A percentile compares a stretch with the other conserved stretches of the same genome.
Conservation (phyloP, 2,113 vertebrate species). For the Amblyornis subalaris region DNA sequence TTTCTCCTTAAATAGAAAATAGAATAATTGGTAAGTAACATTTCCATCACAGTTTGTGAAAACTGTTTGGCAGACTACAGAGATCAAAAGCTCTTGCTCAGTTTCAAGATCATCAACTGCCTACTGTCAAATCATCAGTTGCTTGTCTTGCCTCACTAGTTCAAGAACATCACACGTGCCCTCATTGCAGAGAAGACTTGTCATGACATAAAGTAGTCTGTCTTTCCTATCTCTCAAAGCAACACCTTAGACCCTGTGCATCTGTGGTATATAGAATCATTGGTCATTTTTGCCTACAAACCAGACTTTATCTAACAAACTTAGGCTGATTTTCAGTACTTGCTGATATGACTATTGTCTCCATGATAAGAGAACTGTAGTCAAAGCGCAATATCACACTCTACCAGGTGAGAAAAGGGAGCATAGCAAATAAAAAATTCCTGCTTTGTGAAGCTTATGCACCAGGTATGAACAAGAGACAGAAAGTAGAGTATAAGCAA, state of each 20-base stretch:
- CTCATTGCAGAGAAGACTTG: neutral
- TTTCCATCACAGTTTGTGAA: constrained; percentile 7
- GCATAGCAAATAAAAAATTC: neutral
- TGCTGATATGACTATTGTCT: neutral
- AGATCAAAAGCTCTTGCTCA: neutral
- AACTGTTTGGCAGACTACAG: neutral
- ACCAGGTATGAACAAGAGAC: neutral
- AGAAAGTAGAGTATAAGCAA: neutral
- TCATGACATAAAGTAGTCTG: neutral
- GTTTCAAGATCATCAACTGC: neutral
- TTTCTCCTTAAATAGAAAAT: neutral
- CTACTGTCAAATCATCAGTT: neutral
- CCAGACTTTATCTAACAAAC: neutral
- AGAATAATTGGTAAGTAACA: neutral
- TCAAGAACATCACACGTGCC: neutral
- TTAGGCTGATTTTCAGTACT: neutral
- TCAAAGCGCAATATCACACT: neutral
- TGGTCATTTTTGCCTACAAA: neutral
- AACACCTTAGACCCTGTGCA: neutral
- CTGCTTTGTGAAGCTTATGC: neutral
- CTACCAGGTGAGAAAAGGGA: neutral
- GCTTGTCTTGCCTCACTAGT: neutral
- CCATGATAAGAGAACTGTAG: neutral
- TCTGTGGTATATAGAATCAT: neutral
- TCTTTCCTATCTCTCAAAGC: neutral